Evolutionary conservation across 37 sponge, comb jelly and placozoan species (phyloP), one percentile per base, ranked within the genome.

Genomic region (Tethya wilhelma): DNA sequence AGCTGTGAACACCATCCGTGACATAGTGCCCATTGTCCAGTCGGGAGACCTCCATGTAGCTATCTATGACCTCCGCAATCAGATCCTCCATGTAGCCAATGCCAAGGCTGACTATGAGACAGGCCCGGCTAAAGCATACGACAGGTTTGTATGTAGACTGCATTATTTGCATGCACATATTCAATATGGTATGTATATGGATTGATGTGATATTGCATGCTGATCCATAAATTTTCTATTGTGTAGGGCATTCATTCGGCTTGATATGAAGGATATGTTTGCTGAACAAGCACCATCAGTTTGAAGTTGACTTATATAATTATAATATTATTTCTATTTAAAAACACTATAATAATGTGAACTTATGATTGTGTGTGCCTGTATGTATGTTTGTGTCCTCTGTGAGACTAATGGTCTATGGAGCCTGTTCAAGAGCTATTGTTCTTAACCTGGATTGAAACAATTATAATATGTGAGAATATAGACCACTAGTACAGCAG

Each of bases 31-130:
- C 55, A 87, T 94, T 25, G 95, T 94, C 14, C 95, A 94, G 81
- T 84, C 95, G 30, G 95, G 95, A 31, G 95, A 94, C 71, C 88
- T 90, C 22, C 95, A 94, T 65, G 44, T 90, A 33, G 95, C 90
- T 12, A 78, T 94, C 36, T 94, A 94, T 59, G 95, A 94, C 44
- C 83, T 90, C 41, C 32, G 62, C n/a, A 64, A 75, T 12, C 56
- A 73, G 43, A 2, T 69, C 1, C 59, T 94, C 33, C 90, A 76
- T 56, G 87, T 90, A 33, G 68, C 95, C 79, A 90, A 86, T 74
- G 95, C 95, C 38, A 73, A 78, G 43, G 88, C 73, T 12, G 90
- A 87, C 38, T 29, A 41, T 28, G 95, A 94, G 65, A 36, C 76
- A 32, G 95, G 95, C 2, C 88, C 90, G 2, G 20, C n/a, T 17